These are phyloP conservation scores for Lasiurus cinereus DNA, from an alignment of 2,113 vertebrate genomes.

Conservation along the genomic window DNA sequence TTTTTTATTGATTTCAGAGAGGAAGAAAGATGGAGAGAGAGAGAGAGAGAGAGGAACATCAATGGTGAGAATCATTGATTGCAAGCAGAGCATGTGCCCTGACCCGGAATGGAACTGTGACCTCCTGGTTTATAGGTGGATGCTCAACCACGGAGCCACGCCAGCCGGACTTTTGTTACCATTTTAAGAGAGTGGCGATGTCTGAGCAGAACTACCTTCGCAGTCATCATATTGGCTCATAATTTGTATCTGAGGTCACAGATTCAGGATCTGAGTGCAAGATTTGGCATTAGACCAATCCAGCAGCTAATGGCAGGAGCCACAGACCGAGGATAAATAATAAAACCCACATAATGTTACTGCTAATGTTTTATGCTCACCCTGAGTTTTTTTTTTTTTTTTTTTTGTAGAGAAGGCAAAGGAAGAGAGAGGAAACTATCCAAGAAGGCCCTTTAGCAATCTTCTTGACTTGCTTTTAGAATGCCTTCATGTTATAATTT, in stretches of 20 bases:
- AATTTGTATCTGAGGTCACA: background rate
- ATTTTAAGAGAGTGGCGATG: constrained; percentile 23
- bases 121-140: too few relatives aligned
- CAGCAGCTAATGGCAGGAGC: background rate
- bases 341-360: background rate
- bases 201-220: background rate
- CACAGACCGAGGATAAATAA: background rate
- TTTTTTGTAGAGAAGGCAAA: background rate
- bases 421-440: background rate
- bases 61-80: too few relatives aligned
- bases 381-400: background rate
- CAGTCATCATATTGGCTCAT: background rate
- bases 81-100: too few relatives aligned
- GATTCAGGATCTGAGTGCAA: background rate
- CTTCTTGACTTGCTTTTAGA: constrained; percentile 37
- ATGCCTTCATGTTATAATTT: constrained; percentile 24
- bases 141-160: too few relatives aligned
- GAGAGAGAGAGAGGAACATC: too few relatives aligned
- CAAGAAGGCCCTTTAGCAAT: background rate
- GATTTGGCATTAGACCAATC: background rate
- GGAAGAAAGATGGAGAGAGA: too few relatives aligned
- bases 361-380: background rate
- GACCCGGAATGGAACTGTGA: too few relatives aligned
- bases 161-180: background rate
- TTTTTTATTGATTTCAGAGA: too few relatives aligned